Conservation (phyloP, 1,140 invertebrate genomes). For the Drosophila melanogaster region DNA sequence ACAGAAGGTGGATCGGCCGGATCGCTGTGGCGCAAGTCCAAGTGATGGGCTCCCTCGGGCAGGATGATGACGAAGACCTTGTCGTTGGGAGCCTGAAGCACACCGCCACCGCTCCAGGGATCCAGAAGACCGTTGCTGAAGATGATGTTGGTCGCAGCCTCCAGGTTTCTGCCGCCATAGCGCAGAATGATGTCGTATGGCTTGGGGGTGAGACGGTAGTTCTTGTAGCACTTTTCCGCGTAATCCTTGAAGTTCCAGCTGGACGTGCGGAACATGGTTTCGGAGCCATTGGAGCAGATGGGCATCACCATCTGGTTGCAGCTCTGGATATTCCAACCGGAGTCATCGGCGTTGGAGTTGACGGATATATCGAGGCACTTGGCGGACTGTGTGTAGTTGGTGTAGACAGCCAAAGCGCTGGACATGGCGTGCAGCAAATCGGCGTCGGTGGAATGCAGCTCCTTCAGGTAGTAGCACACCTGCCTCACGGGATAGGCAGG, state of each 20-base stretch:
- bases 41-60: conserved; percentile 95
- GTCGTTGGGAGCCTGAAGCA: conserved; percentile 89
- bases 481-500: conserved; percentile 92
- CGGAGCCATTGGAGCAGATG: conserved; percentile 91
- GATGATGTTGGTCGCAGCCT: conserved; percentile 84
- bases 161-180: conserved; percentile 91
- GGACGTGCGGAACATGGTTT: conserved; percentile 93
- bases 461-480: conserved; percentile 85
- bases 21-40: conserved; percentile 90
- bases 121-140: conserved; percentile 86
- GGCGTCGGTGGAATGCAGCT: conserved; percentile 40
- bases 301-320: conserved; percentile 99
- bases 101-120: conserved; percentile 96
- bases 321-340: conserved; percentile 94
- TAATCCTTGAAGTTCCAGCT: conserved; percentile 91
- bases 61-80: conserved; percentile 91
- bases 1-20: conserved; percentile 67
- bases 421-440: conserved; percentile 86
- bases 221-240: conserved; percentile 88
- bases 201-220: conserved; percentile 89
- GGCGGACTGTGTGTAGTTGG: conserved; percentile 91
- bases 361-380: conserved; percentile 88
- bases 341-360: conserved; percentile 85
- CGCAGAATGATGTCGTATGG: conserved; percentile 88
- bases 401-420: conserved; percentile 90